Evolutionary conservation across 2,888 invertebrate species (phyloP), one percentile per base, ranked within the genome.

Genomic region (Tyria jacobaeae): DNA sequence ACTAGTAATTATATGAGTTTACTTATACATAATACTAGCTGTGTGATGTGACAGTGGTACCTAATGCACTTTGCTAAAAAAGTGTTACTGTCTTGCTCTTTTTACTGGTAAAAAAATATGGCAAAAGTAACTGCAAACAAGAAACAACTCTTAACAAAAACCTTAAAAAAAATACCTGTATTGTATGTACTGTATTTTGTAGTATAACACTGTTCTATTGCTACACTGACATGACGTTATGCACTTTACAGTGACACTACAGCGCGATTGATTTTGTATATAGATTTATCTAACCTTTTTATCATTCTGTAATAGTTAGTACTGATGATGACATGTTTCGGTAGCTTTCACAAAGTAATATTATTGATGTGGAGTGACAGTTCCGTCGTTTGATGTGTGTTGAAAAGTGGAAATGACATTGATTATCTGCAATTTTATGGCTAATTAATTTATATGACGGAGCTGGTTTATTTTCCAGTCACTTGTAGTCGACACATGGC

Each of bases 401-500:
- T 31, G 35, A 48, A 59, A 70, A 69, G 67, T 64, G 61, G 55
- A 61, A 70, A 69, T 69, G 66, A 63, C 61, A 68, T 52, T 54
- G 66, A 65, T 70, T 64, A 64, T 57, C 37, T 48, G 25, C 51
- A 39, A 60, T 52, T 73, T 68, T 66, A 64, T 24, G 63, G 62
- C 65, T 68, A 62, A 75, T 68, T 70, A 77, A 62, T 21, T 68
- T 58, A 56, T 62, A 67, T 71, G 57, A 58, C 0, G 7, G 53
- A 44, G 57, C 21, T 55, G 58, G 51, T 62, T 58, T 54, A 59
- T 53, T 60, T 50, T 50, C 63, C 48, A 57, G 61, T 79, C 71
- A n/a, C n/a, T n/a, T n/a, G n/a, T n/a, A n/a, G 75, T 73, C 58
- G 54, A 85, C 86, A 84, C 86, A 89, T 88, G 88, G 83, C 68